Percentiles rank a stretch among this genome's conserved stretches.
phyloP scores from a whole-genome alignment of 1,140 invertebrate species.

The Helicoverpa zea region DNA sequence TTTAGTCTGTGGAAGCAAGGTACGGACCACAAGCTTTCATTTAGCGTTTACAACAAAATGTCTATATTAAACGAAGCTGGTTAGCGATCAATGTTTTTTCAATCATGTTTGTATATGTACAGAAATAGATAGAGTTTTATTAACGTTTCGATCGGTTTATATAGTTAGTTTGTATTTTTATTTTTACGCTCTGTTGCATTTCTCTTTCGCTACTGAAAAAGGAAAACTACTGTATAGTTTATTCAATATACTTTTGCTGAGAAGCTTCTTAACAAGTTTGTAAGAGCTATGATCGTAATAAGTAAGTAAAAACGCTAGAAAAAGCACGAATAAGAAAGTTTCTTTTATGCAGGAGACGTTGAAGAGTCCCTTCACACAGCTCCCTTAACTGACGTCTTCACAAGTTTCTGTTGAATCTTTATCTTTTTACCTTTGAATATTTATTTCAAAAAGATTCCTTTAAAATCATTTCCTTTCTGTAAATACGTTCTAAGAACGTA shows the following conservation, averaged over 20 bases:
- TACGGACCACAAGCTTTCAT: neutral
- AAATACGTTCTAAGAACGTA: neutral
- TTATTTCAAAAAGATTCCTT: neutral
- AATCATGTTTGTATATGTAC: too few species aligned
- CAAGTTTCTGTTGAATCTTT: slow-evolving; percentile 22
- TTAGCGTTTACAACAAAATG: neutral
- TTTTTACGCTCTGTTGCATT: neutral
- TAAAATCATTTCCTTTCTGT: neutral
- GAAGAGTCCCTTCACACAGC: neutral
- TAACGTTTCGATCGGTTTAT: neutral
- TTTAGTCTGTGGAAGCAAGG: neutral
- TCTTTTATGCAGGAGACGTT: slow-evolving; percentile 12
- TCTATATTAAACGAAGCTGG: neutral
- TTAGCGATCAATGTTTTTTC: slow-evolving; percentile 8
- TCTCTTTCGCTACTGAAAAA: neutral
- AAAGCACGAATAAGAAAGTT: slow-evolving; percentile 12
- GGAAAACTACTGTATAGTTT: neutral
- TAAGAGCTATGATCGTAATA: slow-evolving; percentile 5
- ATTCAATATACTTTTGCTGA: neutral
- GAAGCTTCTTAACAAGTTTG: neutral
- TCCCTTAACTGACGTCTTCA: slow-evolving; percentile 11
- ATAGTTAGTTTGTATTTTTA: neutral
- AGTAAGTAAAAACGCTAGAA: slow-evolving; percentile 14
- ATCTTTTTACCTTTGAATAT: slow-evolving; percentile 5
- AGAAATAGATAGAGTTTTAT: neutral